Evolutionary conservation across 2,113 vertebrate genomes (phyloP), one percentile per base, ranked within the genome.

Genomic region (Antechinus flavipes): DNA sequence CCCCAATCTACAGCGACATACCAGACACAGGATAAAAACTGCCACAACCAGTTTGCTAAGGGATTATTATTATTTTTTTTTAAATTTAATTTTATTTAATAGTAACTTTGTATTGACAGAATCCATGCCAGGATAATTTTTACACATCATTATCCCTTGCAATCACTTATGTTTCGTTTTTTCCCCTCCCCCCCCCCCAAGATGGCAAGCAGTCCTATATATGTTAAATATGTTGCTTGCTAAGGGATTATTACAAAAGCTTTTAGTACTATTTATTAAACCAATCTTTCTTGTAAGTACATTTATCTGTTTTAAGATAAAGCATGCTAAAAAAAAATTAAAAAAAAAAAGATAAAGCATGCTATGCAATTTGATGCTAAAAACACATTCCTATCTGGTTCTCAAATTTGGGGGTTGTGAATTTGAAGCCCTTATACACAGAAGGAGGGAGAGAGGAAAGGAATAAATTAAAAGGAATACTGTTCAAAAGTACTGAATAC

Each of bases 371-470:
- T 6, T 68, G 23, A 35, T 89, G 26, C n/a, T 52, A 84, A 54
- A 91, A 47, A 94, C 8, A 91, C 58, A 92, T 95, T 94, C 54
- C 93, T 58, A 93, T 27, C 22, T 42, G 50, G 92, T 93, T 58
- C 42, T 92, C 91, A 76, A 52, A 84, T 84, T 84, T 84, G 68
- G 68, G n/a, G 61, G 3, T 76, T 76, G 12, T n/a, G 61, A 35
- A 84, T 84, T 84, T 42, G 35, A 84, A 22, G 68, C 3, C 16
- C 16, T 84, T 42, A n/a, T 42, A 84, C 22, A 84, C 25, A n/a
- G 23, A 76, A 96, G 76, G 1, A 2, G 0, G 52, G 53, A 4
- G 30, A n/a, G 2, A 52, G 12, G 26, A 50, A 93, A 58, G 6
- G 49, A 52, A 91, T 76, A 92, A 46, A 94, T 19, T 54, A 24